Evolutionary conservation across 2,888 invertebrate genomes (phyloP), one percentile per base, ranked within the genome.

Genomic region (Nebria salina): DNA sequence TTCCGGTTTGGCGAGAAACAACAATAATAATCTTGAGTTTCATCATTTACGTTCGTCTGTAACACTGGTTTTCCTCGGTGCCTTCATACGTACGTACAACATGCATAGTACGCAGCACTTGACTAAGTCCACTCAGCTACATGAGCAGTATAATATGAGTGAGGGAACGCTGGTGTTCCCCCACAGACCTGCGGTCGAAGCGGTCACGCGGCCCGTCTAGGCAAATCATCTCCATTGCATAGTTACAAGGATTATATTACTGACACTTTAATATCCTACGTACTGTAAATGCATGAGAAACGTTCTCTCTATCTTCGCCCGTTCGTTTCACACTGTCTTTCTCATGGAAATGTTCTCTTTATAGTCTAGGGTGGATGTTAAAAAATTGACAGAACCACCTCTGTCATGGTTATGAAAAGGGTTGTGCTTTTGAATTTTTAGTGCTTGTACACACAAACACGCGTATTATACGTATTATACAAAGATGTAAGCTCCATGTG

Each of bases 221-320:
- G 70, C 34, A 70, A 25, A 70, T 70, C 70, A 70, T 70, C 70
- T 70, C 54, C 70, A 70, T 70, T 70, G 70, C 70, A 7, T 70
- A 70, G 70, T 70, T 70, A 70, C 70, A 26, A 11, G 70, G 70
- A 70, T 70, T 70, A 70, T 20, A 26, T 70, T 34, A 26, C 70
- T 70, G 70, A 70, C 70, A 70, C 70, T 70, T 70, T 70, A 70
- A 70, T 70, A 70, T 70, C 70, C 70, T 70, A 15, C 8, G 70
- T 54, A 54, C 54, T 70, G 70, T 8, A 66, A 66, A 66, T 66
- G 66, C 66, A 66, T 66, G 66, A 66, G 66, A 11, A 26, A 70
- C 70, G 25, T 11, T 20, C 34, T 25, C 70, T 34, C 25, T 25
- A 13, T 13, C 25, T 70, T 4, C 70, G 6, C 13, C 8, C 13